Evolutionary conservation across 2,113 vertebrate genomes (phyloP).

Genomic region (Chrysemys picta): DNA sequence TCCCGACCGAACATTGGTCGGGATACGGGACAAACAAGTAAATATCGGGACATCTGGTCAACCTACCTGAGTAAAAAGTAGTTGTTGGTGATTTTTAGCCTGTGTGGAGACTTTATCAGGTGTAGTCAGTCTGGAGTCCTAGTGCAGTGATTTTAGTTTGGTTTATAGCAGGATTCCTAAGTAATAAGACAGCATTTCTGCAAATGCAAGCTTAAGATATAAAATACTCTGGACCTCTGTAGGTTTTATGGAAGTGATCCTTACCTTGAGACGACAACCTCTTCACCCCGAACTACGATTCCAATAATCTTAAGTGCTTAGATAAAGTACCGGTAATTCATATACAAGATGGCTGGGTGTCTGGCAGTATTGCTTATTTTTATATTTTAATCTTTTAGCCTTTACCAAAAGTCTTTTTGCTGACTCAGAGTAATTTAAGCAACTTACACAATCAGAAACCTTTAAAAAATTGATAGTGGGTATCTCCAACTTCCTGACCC

Average conservation of each 20-base stretch:
- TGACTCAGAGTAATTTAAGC: neutral
- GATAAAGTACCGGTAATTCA: neutral
- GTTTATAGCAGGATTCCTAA: slow-evolving; percentile 14
- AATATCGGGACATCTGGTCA: no score
- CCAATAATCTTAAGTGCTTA: neutral
- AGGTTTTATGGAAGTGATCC: neutral
- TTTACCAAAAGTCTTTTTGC: neutral
- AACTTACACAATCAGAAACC: neutral
- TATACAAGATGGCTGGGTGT: neutral
- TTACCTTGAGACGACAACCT: neutral
- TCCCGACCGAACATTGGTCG: no score
- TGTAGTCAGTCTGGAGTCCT: neutral
- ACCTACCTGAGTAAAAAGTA: neutral
- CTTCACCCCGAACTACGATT: neutral
- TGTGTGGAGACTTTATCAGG: neutral
- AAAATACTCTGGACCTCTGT: neutral
- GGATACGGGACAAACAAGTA: no score
- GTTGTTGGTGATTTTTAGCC: neutral
- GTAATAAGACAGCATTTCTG: neutral
- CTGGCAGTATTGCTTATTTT: slow-evolving; percentile 7
- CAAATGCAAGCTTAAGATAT: neutral
- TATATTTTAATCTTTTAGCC: neutral
- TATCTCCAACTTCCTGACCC: neutral
- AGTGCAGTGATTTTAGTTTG: neutral
- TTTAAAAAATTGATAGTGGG: neutral